These are phyloP conservation scores for Laticauda colubrina DNA, from an alignment of 2,113 vertebrate species.

Conservation along the genomic window DNA sequence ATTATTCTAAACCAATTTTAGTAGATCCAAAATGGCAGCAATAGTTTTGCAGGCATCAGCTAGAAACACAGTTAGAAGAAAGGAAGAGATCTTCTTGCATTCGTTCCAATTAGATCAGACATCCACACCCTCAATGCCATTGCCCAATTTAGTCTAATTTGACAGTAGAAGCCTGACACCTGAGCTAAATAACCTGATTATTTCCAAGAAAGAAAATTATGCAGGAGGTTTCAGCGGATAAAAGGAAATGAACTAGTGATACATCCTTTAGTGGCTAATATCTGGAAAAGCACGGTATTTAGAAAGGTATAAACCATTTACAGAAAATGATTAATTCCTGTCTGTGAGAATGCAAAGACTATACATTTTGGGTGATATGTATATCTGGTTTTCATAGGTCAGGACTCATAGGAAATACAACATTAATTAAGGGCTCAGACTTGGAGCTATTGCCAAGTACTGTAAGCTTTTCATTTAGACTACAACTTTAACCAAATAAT, in stretches of 20 bases:
- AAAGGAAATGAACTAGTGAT: neutral
- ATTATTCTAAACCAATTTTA: neutral
- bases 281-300: neutral
- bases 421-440: constrained; percentile 4
- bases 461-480: constrained; percentile 1
- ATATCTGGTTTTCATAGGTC: neutral
- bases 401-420: neutral
- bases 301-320: neutral
- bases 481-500: neutral
- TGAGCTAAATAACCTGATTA: neutral
- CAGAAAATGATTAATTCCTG: neutral
- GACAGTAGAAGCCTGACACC: neutral
- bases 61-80: neutral
- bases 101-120: neutral
- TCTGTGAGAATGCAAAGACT: neutral
- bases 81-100: neutral
- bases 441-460: neutral
- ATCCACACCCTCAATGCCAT: neutral
- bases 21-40: neutral
- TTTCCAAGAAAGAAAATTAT: neutral
- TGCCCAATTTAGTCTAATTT: neutral
- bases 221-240: neutral
- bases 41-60: neutral
- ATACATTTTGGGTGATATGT: neutral
- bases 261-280: neutral